phyloP scores from a whole-genome alignment of 2,113 vertebrate species.

The Austrofundulus limnaeus region DNA sequence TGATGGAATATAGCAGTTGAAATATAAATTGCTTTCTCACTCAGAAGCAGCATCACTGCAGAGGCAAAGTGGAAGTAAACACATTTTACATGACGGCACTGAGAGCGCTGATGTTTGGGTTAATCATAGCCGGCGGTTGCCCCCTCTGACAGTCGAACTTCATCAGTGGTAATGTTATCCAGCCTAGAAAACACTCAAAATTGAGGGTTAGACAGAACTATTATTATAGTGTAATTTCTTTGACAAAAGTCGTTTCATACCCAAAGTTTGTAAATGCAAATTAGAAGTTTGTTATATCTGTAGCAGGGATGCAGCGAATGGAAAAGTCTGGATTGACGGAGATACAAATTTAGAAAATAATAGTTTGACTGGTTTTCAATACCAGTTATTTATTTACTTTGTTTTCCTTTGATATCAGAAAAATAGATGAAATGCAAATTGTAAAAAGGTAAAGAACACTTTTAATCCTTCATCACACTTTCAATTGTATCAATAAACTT shows the following conservation, averaged over 20 bases:
- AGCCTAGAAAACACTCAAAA: background rate
- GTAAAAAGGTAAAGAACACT: too few relatives aligned
- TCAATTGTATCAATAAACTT: too few relatives aligned
- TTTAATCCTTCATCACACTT: too few relatives aligned
- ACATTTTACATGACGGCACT: slow-evolving; percentile 17
- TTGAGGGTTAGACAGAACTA: too few relatives aligned
- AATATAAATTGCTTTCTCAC: slow-evolving; percentile 3
- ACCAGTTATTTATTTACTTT: too few relatives aligned
- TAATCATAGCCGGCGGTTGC: slow-evolving; percentile 16
- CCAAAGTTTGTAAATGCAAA: background rate
- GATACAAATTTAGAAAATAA: too few relatives aligned
- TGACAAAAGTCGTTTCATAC: background rate
- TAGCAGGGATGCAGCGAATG: too few relatives aligned
- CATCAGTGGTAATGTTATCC: background rate
- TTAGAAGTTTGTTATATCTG: background rate
- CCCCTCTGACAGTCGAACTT: background rate
- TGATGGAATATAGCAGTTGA: slow-evolving; percentile 9
- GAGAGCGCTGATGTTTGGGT: slow-evolving; percentile 11
- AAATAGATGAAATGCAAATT: too few relatives aligned
- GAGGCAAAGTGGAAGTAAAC: slow-evolving; percentile 11
- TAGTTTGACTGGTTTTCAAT: too few relatives aligned
- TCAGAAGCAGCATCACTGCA: slow-evolving; percentile 1
- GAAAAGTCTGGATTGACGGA: background rate
- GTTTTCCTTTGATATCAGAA: too few relatives aligned
- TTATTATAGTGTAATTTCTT: too few relatives aligned